Evolutionary conservation across 2,797 vertebrate species (phyloP).

Genomic region (Ispidina picta): DNA sequence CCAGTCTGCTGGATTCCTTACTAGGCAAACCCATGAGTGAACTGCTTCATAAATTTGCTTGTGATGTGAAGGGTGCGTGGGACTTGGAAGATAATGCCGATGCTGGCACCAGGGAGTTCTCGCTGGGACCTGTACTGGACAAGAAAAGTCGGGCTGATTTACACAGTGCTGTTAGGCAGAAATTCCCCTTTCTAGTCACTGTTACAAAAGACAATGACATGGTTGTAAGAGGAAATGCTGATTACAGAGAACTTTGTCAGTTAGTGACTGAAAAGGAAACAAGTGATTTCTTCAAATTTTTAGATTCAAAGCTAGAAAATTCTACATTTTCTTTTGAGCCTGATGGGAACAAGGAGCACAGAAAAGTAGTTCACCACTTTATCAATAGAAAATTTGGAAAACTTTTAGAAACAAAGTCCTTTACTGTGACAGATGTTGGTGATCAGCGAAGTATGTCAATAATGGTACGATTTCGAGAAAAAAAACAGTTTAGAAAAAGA

Average conservation of each 20-base stretch:
- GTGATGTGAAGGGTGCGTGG: slow-evolving; percentile 70
- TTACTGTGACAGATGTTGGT: slow-evolving; percentile 70
- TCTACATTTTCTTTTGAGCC: slow-evolving; percentile 88
- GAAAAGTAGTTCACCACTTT: slow-evolving; percentile 91
- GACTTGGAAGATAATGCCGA: background rate
- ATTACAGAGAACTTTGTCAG: slow-evolving; percentile 86
- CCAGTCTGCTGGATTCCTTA: slow-evolving; percentile 69
- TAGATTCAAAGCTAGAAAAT: slow-evolving; percentile 87
- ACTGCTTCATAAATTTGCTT: slow-evolving; percentile 81
- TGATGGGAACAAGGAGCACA: slow-evolving; percentile 87
- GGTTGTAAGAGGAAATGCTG: slow-evolving; percentile 83
- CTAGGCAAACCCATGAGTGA: slow-evolving; percentile 78
- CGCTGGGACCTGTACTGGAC: slow-evolving; percentile 82
- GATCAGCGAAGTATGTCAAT: slow-evolving; percentile 74
- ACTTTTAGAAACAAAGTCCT: slow-evolving; percentile 92
- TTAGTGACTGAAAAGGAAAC: slow-evolving; percentile 89
- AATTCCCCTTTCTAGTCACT: slow-evolving; percentile 90
- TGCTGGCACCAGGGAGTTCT: slow-evolving; percentile 64
- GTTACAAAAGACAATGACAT: slow-evolving; percentile 87
- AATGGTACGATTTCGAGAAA: slow-evolving; percentile 87
- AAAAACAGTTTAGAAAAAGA: slow-evolving; percentile 80
- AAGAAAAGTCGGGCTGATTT: slow-evolving; percentile 86
- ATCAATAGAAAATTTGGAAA: slow-evolving; percentile 90
- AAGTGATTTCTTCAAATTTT: slow-evolving; percentile 89
- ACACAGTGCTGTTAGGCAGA: slow-evolving; percentile 85